phyloP scores from a whole-genome alignment of 2,113 vertebrate genomes.

The Perca fluviatilis region DNA sequence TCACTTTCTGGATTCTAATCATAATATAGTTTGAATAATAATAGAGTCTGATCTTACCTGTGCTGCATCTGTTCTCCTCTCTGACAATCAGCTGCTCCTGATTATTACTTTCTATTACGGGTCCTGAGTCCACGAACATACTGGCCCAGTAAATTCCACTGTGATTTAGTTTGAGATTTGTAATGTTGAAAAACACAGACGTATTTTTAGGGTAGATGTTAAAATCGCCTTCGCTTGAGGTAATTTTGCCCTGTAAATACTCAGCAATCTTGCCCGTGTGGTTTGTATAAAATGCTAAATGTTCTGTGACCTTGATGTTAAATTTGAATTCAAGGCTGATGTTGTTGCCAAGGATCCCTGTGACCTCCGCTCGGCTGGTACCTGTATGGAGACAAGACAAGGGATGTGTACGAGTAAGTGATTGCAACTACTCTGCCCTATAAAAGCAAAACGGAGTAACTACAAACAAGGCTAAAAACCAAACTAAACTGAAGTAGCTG shows the following conservation, averaged over 20 bases:
- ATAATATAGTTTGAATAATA: background rate
- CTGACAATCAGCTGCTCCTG: slow-evolving; percentile 27
- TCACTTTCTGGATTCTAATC: background rate
- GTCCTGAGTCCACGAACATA: fast-evolving
- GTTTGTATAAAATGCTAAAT: slow-evolving; percentile 11
- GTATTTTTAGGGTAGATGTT: background rate
- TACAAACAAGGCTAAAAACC: background rate
- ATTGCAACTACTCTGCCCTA: background rate
- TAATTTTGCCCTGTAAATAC: fast-evolving
- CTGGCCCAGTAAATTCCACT: slow-evolving; percentile 35
- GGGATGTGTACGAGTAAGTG: background rate
- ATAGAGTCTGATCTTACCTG: slow-evolving; percentile 38
- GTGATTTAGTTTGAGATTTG: slow-evolving; percentile 15
- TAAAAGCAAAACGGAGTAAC: background rate
- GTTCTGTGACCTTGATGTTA: fast-evolving
- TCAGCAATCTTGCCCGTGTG: slow-evolving; percentile 33
- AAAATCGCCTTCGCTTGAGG: fast-evolving
- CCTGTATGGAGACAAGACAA: slow-evolving; percentile 50
- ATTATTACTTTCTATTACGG: fast-evolving
- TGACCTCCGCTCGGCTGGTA: background rate
- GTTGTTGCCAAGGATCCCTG: slow-evolving; percentile 18
- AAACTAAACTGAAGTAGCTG: background rate
- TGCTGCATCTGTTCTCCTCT: background rate
- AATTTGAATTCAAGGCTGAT: slow-evolving; percentile 64
- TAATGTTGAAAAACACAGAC: slow-evolving; percentile 35